Base-by-base conservation (phyloP, 2,113 vertebrate species). In the Lota lota region DNA sequence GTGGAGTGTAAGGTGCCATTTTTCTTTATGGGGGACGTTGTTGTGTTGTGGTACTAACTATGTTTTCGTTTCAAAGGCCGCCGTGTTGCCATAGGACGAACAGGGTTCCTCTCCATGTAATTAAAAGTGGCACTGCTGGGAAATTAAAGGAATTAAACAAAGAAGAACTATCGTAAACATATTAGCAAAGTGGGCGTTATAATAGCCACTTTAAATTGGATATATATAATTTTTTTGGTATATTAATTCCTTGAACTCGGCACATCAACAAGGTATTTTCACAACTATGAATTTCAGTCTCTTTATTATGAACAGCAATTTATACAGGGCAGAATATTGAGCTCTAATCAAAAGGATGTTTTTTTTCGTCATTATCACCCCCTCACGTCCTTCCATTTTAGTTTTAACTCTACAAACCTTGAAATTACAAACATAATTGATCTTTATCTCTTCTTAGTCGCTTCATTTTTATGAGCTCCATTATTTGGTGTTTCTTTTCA, bases 191-290 rank as follows among this genome's bases (percentile, higher is more conserved):
- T 1, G 28, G 28, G 28, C 28, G 80, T 77, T 69, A 70, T 67
- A 18, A 76, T 82, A 68, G 68, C 65, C 60, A 86, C 71, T 79
- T 79, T 63, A 7, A 47, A 75, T 87, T 70, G 73, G 79, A 78
- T 79, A 77, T 86, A 88, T 87, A 72, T 77, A 74, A 80, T 19
- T 78, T 67, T 22, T 77, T 86, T 87, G 85, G 85, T 76, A 67
- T 79, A 86, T 88, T 88, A 71, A 89, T 90, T 88, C 66, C 87
- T 77, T 71, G 69, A 90, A 86, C 77, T 73, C 66, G 64, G 72
- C 78, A 83, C 76, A 85, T 88, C 82, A 86, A 86, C 85, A 87
- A 84, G 85, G 80, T 79, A 88, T 89, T 91, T 90, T 83, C 75
- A 88, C 89, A 90, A 92, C 89, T 90, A 91, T 79, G 51, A 61